A percentile compares a stretch with the other conserved stretches of the same genome.
Conservation (phyloP, 1,140 invertebrate genomes). For the Maconellicoccus hirsutus region DNA sequence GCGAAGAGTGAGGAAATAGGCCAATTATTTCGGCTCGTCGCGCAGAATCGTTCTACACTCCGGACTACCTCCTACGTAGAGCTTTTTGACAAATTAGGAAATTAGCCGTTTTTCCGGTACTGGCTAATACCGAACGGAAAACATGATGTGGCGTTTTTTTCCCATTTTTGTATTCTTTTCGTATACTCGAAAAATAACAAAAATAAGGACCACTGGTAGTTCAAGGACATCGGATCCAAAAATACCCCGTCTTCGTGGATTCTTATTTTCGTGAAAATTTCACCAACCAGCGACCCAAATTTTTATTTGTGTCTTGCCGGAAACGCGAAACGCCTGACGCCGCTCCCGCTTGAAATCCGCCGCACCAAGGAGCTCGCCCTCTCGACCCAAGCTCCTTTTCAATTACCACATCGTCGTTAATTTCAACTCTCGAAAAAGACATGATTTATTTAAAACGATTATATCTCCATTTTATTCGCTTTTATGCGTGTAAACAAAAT, state of each 20-base stretch:
- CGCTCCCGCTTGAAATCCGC: too few relatives aligned
- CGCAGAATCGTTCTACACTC: constrained; percentile 12
- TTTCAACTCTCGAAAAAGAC: too few relatives aligned
- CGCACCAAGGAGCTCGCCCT: too few relatives aligned
- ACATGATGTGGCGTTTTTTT: neutral
- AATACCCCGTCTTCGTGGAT: neutral
- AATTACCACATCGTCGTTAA: too few relatives aligned
- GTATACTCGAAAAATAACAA: neutral
- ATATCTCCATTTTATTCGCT: too few relatives aligned
- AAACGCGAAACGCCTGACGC: too few relatives aligned
- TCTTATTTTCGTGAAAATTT: neutral
- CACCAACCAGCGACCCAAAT: neutral
- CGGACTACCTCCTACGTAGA: neutral
- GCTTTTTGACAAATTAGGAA: constrained; percentile 20
- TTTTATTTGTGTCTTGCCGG: neutral
- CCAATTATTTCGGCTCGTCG: constrained; percentile 21
- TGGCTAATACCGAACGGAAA: neutral
- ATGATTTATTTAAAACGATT: too few relatives aligned
- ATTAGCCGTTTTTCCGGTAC: constrained; percentile 16
- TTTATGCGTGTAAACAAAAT: too few relatives aligned
- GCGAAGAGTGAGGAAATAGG: constrained; percentile 15
- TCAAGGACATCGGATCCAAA: neutral
- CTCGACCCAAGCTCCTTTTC: too few relatives aligned
- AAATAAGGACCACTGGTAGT: constrained; percentile 4
- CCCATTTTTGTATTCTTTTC: too few relatives aligned